Conservation (phyloP, 2,888 invertebrate genomes). For the Oconnorella tubifera region DNA sequence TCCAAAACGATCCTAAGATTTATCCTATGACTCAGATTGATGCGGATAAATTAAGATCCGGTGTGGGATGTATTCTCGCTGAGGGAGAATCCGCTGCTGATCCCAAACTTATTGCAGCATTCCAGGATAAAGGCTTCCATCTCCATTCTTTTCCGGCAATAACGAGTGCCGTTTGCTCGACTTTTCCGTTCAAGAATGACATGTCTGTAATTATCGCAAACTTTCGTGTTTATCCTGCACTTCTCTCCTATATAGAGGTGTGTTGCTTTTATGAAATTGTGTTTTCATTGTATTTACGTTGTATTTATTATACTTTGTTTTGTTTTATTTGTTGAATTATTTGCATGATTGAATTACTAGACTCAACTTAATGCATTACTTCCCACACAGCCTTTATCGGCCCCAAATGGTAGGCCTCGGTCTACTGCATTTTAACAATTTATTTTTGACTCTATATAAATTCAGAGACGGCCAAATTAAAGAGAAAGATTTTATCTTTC, state of each 20-base stretch:
- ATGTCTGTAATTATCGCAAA: slow-evolving; percentile 57
- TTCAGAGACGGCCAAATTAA: too few species aligned
- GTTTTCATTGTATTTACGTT: neutral
- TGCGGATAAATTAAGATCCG: slow-evolving; percentile 50
- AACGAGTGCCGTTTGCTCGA: slow-evolving; percentile 54
- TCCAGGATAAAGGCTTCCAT: slow-evolving; percentile 52
- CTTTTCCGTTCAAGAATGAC: slow-evolving; percentile 55
- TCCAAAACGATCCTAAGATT: too few species aligned
- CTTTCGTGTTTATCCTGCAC: slow-evolving; percentile 55
- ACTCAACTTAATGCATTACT: too few species aligned
- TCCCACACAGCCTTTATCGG: too few species aligned
- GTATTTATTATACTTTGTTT: too few species aligned
- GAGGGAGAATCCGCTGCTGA: slow-evolving; percentile 39
- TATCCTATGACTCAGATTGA: too few species aligned
- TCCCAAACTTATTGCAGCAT: slow-evolving; percentile 38
- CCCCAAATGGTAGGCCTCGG: too few species aligned
- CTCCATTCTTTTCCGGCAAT: slow-evolving; percentile 54
- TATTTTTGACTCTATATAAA: slow-evolving; percentile 7
- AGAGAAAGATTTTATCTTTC: too few species aligned
- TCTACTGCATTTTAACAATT: too few species aligned
- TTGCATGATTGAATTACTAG: too few species aligned
- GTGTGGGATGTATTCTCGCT: slow-evolving; percentile 55
- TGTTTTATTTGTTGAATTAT: too few species aligned
- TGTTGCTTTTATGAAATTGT: neutral
- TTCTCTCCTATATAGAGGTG: slow-evolving; percentile 55